Percentiles rank a stretch among this genome's conserved stretches.
These are phyloP conservation scores for Pasiphila rectangulata DNA, from an alignment of 2,888 invertebrate genomes.

Conservation along the genomic window DNA sequence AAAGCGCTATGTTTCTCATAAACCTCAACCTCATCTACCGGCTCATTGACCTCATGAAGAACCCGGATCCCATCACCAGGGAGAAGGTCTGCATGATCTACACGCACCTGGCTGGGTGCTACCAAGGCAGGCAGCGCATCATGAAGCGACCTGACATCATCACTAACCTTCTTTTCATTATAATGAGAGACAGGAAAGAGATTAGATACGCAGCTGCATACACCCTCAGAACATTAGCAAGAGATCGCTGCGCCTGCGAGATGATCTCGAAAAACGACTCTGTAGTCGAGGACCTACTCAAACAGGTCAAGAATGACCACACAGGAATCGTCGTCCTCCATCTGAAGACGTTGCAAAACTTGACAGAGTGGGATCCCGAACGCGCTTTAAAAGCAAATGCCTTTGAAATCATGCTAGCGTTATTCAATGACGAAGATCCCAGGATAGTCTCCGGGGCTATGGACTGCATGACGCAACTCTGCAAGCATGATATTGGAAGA, in stretches of 20 bases:
- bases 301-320: conserved; percentile 63
- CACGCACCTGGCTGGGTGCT: conserved; percentile 50
- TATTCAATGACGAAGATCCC: conserved; percentile 49
- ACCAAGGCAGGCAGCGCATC: conserved; percentile 58
- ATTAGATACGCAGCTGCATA: conserved; percentile 64
- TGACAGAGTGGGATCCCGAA: conserved; percentile 61
- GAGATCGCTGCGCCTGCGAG: conserved; percentile 54
- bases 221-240: conserved; percentile 53
- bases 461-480: conserved; percentile 64
- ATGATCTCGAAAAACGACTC: conserved; percentile 45
- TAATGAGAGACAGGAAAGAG: conserved; percentile 61
- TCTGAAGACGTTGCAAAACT: conserved; percentile 54
- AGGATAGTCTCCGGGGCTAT: conserved; percentile 55
- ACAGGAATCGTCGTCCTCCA: conserved; percentile 58
- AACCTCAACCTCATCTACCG: conserved; percentile 59
- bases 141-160: conserved; percentile 50
- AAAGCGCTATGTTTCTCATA: conserved; percentile 61
- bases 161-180: conserved; percentile 53
- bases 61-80: conserved; percentile 55
- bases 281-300: conserved; percentile 58
- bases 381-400: conserved; percentile 58
- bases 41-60: conserved; percentile 57
- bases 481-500: conserved; percentile 62
- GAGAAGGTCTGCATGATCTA: conserved; percentile 64
- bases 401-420: conserved; percentile 55